phyloP scores from a whole-genome alignment of 1,140 invertebrate genomes.

The Nomia melanderi region DNA sequence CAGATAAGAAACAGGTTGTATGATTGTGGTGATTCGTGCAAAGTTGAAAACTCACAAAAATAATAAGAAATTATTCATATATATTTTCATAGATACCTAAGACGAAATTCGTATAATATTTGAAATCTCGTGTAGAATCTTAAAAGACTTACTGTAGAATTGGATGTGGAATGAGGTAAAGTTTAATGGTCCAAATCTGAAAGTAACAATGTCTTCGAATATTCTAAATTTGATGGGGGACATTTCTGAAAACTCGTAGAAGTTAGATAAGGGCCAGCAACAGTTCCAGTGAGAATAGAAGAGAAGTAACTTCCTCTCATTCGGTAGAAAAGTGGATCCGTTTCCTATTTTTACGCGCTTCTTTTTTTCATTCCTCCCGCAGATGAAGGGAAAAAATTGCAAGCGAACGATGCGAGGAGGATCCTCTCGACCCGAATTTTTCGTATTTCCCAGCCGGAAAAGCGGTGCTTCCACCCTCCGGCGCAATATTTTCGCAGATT shows the following conservation, averaged over 20 bases:
- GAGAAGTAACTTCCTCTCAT: slow-evolving; percentile 52
- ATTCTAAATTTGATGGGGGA: neutral
- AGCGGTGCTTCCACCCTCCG: slow-evolving; percentile 45
- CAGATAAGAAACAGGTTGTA: too few relatives aligned
- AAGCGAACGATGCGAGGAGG: slow-evolving; percentile 55
- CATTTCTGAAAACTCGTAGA: neutral
- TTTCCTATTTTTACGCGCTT: slow-evolving; percentile 56
- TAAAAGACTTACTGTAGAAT: too few relatives aligned
- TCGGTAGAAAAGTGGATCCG: slow-evolving; percentile 55
- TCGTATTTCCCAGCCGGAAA: slow-evolving; percentile 57
- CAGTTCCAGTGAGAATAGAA: slow-evolving; percentile 27
- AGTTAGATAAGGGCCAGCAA: neutral
- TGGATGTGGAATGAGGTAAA: neutral
- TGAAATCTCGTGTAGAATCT: too few relatives aligned
- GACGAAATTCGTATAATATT: too few relatives aligned
- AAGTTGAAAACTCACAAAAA: too few relatives aligned
- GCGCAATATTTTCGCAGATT: slow-evolving; percentile 64
- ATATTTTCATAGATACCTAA: too few relatives aligned
- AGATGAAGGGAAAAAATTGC: slow-evolving; percentile 60
- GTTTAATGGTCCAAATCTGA: neutral
- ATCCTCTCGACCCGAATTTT: slow-evolving; percentile 66
- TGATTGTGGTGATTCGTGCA: too few relatives aligned
- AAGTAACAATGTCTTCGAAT: neutral
- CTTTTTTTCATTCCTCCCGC: slow-evolving; percentile 46
- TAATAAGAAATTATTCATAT: too few relatives aligned